These are phyloP conservation scores for Plagodis dolabraria DNA, from an alignment of 2,888 invertebrate species.

Conservation along the genomic window DNA sequence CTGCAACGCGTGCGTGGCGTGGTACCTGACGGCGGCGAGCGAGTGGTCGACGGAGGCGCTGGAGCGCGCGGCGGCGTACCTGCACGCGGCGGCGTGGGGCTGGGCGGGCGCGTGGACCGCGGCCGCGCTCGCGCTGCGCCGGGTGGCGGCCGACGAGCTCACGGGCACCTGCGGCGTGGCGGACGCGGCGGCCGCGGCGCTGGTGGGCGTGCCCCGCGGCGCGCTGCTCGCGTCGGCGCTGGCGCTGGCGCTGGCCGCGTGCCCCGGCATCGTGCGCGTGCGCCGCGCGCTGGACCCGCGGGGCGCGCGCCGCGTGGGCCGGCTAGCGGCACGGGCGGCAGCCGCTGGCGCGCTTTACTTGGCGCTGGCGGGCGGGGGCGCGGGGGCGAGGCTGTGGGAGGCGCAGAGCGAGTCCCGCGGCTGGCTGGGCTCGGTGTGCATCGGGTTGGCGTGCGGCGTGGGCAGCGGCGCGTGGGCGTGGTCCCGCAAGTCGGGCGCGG, in stretches of 20 bases:
- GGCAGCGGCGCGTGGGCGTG: constrained; percentile 88
- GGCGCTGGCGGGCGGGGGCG: constrained; percentile 88
- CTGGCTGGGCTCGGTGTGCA: constrained; percentile 87
- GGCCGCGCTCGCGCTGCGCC: constrained; percentile 90
- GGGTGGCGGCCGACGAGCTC: constrained; percentile 91
- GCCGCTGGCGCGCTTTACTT: constrained; percentile 92
- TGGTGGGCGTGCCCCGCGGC: constrained; percentile 86
- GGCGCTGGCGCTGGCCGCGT: constrained; percentile 90
- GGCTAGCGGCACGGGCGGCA: constrained; percentile 90
- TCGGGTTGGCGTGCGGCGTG: constrained; percentile 85
- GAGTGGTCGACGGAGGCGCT: constrained; percentile 97
- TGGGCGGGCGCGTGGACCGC: constrained; percentile 94
- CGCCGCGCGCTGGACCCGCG: constrained; percentile 80
- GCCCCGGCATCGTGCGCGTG: constrained; percentile 90
- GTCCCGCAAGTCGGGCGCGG: constrained; percentile 83
- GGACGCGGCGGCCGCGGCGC: constrained; percentile 84
- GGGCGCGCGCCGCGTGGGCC: constrained; percentile 89
- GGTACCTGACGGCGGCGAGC: constrained; percentile 95
- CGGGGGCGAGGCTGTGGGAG: constrained; percentile 88
- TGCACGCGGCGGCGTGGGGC: constrained; percentile 95
- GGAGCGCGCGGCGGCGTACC: constrained; percentile 92
- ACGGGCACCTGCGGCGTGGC: constrained; percentile 93
- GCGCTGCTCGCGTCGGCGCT: constrained; percentile 88
- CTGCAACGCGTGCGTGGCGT: constrained; percentile 94
- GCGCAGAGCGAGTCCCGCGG: constrained; percentile 88